These are phyloP conservation scores for Coregonus clupeaformis DNA, from an alignment of 2,113 vertebrate genomes.

Conservation along the genomic window DNA sequence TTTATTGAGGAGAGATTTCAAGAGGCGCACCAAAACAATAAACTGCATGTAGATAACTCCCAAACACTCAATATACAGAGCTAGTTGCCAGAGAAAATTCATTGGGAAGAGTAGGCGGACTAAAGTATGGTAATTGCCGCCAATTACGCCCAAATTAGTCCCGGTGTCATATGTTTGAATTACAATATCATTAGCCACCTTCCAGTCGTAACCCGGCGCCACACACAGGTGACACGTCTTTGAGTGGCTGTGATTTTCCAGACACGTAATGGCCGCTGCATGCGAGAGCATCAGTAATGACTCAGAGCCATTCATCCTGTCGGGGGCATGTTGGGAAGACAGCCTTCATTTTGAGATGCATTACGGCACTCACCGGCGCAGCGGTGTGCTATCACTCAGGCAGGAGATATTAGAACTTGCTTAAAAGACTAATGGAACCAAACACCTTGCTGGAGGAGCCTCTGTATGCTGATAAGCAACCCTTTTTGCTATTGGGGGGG, in stretches of 20 bases:
- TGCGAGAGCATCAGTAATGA: conserved; percentile 39
- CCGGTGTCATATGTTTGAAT: no score
- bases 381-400: conserved; percentile 52
- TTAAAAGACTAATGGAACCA: conserved; percentile 57
- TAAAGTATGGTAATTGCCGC: no score
- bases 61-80: no score
- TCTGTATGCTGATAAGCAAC: conserved; percentile 6
- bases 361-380: conserved; percentile 53
- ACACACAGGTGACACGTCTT: neutral
- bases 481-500: neutral
- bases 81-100: no score
- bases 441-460: conserved; percentile 40
- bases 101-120: no score
- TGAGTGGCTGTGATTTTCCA: conserved; percentile 25
- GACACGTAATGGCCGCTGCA: conserved; percentile 12
- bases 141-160: no score
- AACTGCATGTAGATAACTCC: neutral
- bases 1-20: conserved; percentile 1
- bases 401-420: conserved; percentile 46
- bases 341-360: conserved; percentile 65
- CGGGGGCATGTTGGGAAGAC: conserved; percentile 44
- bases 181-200: no score
- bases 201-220: no score
- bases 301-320: conserved; percentile 55
- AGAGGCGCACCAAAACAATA: conserved; percentile 23